A percentile compares a stretch with the other conserved stretches of the same genome.
These are phyloP conservation scores for Rutpela maculata DNA, from an alignment of 2,888 invertebrate species.

Conservation along the genomic window DNA sequence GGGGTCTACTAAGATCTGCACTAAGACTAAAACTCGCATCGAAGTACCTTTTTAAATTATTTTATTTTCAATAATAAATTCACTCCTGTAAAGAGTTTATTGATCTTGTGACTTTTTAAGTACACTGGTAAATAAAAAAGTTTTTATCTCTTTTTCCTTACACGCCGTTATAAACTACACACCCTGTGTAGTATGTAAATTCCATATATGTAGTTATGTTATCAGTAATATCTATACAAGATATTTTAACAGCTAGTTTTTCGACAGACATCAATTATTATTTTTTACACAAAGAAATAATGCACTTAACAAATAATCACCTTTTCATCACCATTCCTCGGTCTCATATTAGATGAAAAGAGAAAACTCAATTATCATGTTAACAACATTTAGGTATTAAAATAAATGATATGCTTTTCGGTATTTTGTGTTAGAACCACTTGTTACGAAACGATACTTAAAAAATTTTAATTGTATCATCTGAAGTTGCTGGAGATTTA, in stretches of 20 bases:
- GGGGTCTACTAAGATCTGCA: background rate
- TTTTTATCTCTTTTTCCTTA: too few relatives aligned
- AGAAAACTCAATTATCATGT: background rate
- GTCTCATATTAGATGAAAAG: background rate
- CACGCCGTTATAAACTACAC: too few relatives aligned
- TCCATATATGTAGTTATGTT: too few relatives aligned
- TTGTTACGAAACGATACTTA: slow-evolving; percentile 1
- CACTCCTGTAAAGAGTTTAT: too few relatives aligned
- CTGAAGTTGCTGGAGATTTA: background rate
- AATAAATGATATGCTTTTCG: slow-evolving; percentile 9
- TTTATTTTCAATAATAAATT: too few relatives aligned
- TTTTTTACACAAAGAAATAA: background rate
- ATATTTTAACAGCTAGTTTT: background rate
- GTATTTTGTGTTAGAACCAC: slow-evolving; percentile 8
- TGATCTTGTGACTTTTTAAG: too few relatives aligned
- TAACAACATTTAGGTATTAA: background rate
- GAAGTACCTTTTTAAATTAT: too few relatives aligned
- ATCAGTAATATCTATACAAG: background rate
- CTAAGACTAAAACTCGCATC: too few relatives aligned
- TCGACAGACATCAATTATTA: too few relatives aligned
- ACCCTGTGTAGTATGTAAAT: too few relatives aligned
- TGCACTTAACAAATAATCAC: background rate
- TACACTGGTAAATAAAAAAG: too few relatives aligned
- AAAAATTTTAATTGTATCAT: slow-evolving; percentile 23
- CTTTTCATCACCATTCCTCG: background rate